These are phyloP conservation scores for Heliconius hewitsoni DNA, from an alignment of 1,140 invertebrate genomes.

Conservation along the genomic window DNA sequence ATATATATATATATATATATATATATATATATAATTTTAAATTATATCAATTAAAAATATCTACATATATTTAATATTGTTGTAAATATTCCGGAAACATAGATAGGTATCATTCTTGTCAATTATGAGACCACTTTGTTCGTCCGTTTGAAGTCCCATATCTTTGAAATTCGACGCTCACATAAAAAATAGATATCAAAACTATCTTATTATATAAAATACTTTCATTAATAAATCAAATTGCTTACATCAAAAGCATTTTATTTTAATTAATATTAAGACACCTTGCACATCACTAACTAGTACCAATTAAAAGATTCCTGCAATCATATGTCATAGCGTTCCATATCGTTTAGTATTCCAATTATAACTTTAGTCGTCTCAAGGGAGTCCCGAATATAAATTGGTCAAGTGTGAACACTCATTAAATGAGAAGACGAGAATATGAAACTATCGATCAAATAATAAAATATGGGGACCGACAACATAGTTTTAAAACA, in stretches of 20 bases:
- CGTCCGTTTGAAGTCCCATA: background rate
- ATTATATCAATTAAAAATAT: no score
- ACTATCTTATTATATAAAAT: background rate
- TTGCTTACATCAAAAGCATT: conserved; percentile 9
- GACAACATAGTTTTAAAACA: no score
- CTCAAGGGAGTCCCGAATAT: conserved; percentile 44
- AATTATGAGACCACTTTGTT: background rate
- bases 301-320: conserved; percentile 38
- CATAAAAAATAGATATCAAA: background rate
- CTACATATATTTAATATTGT: background rate
- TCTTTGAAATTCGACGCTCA: background rate
- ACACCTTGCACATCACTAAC: conserved; percentile 15
- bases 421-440: conserved; percentile 28
- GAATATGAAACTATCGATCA: conserved; percentile 4
- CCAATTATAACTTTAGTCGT: conserved; percentile 58
- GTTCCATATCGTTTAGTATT: conserved; percentile 59
- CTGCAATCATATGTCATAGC: conserved; percentile 50
- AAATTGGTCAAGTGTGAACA: conserved; percentile 25
- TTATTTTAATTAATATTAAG: conserved; percentile 22
- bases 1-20: no score
- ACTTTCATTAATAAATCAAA: background rate
- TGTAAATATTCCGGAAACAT: background rate
- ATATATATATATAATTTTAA: no score
- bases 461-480: no score
- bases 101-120: background rate